phyloP scores from a whole-genome alignment of 2,113 vertebrate genomes.

The Thamnophis sirtalis region DNA sequence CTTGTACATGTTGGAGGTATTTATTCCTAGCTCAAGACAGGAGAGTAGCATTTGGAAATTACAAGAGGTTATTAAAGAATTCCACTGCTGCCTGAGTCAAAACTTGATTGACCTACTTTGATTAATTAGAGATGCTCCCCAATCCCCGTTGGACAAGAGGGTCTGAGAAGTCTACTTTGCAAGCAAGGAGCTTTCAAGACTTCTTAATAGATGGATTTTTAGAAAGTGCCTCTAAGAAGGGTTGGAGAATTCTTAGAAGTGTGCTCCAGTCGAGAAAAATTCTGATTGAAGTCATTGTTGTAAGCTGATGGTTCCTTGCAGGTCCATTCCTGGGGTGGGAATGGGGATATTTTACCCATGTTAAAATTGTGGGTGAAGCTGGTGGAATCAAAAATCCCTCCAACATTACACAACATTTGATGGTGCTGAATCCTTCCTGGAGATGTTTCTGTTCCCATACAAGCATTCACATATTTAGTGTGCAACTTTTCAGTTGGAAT shows the following conservation, averaged over 20 bases:
- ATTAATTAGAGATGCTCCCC: not conserved
- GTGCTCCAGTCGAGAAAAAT: not conserved
- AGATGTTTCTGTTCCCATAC: not conserved
- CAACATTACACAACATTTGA: not conserved
- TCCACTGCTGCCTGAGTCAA: not conserved
- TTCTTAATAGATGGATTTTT: not conserved
- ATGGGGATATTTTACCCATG: too few species aligned
- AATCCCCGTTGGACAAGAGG: not conserved
- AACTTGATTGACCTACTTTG: slow-evolving; percentile 16
- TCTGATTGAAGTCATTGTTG: not conserved
- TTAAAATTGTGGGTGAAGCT: not conserved
- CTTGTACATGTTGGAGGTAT: slow-evolving; percentile 57
- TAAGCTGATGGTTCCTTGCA: not conserved
- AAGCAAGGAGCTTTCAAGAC: not conserved
- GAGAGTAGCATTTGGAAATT: slow-evolving; percentile 14
- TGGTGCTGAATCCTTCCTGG: not conserved
- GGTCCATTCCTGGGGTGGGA: not conserved
- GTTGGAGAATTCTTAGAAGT: not conserved
- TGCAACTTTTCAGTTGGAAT: not conserved
- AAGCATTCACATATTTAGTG: not conserved
- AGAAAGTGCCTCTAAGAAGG: not conserved
- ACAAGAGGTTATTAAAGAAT: not conserved
- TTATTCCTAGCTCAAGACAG: slow-evolving; percentile 51
- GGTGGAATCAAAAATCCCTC: not conserved
- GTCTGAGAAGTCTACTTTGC: not conserved